phyloP scores from a whole-genome alignment of 2,113 vertebrate species.

The Odocoileus virginianus region DNA sequence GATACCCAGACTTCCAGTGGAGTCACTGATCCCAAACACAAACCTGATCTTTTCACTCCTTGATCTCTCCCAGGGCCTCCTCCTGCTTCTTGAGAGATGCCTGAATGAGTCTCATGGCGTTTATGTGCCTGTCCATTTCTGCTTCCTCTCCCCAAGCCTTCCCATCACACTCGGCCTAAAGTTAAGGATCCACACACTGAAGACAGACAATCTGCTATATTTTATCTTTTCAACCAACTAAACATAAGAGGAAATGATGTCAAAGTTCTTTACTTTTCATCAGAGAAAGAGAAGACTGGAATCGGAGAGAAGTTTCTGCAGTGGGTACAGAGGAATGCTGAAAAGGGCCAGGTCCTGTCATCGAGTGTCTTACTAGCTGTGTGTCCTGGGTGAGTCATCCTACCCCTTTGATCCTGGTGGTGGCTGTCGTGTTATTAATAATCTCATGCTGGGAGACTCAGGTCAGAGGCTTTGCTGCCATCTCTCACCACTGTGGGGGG shows the following conservation, averaged over 20 bases:
- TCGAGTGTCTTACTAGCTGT: neutral
- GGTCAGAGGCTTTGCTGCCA: rapidly evolving
- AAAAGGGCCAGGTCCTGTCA: neutral
- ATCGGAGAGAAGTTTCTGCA: neutral
- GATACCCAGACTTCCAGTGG: neutral
- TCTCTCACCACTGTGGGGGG: neutral
- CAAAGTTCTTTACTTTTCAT: neutral
- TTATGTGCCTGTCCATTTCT: neutral
- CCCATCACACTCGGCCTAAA: neutral
- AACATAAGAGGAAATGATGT: neutral
- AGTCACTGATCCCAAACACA: neutral
- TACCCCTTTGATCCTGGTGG: neutral
- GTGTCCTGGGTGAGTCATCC: neutral
- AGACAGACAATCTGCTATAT: neutral
- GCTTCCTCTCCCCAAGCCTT: neutral
- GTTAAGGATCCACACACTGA: neutral
- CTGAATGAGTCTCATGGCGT: neutral
- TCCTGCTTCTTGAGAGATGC: neutral
- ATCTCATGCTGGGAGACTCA: neutral
- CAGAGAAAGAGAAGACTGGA: neutral
- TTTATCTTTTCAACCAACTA: neutral
- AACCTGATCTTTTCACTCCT: neutral
- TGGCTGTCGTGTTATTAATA: neutral
- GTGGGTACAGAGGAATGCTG: neutral
- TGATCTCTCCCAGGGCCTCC: neutral